phyloP scores from a whole-genome alignment of 1,140 invertebrate species.

The Eurosta solidaginis region DNA sequence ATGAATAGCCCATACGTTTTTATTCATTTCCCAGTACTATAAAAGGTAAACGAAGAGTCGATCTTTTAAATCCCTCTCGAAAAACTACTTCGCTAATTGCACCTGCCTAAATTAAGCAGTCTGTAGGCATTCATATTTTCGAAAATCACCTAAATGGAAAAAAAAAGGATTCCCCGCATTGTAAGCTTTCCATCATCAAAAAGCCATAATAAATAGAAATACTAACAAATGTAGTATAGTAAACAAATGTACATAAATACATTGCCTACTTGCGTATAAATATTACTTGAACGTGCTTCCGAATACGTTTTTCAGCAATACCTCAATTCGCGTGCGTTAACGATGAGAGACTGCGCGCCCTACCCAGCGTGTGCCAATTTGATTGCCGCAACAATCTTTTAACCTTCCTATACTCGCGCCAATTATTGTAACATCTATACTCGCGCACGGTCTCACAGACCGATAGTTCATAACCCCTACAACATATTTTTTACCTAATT shows the following conservation, averaged over 20 bases:
- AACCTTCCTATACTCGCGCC: no score
- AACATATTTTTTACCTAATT: no score
- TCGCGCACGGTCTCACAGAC: no score
- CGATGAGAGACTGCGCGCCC: neutral
- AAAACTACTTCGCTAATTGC: conserved; percentile 2
- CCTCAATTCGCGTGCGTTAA: neutral
- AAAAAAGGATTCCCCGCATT: conserved; percentile 2
- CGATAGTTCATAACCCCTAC: no score
- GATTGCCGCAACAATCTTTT: neutral
- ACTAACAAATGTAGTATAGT: neutral
- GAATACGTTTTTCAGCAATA: conserved; percentile 10
- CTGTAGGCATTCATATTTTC: neutral
- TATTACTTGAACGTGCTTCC: conserved; percentile 1
- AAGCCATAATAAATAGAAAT: conserved; percentile 15
- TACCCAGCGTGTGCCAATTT: neutral
- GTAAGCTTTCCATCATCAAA: neutral
- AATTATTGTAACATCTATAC: no score
- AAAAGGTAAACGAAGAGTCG: no score
- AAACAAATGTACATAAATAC: neutral
- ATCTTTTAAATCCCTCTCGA: neutral
- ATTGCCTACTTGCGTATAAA: neutral
- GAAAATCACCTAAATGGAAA: neutral
- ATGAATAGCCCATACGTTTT: no score
- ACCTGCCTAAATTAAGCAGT: conserved; percentile 20
- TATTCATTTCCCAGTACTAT: no score